These are phyloP conservation scores for Diarsia dahlii DNA, from an alignment of 2,888 invertebrate species.

Conservation along the genomic window DNA sequence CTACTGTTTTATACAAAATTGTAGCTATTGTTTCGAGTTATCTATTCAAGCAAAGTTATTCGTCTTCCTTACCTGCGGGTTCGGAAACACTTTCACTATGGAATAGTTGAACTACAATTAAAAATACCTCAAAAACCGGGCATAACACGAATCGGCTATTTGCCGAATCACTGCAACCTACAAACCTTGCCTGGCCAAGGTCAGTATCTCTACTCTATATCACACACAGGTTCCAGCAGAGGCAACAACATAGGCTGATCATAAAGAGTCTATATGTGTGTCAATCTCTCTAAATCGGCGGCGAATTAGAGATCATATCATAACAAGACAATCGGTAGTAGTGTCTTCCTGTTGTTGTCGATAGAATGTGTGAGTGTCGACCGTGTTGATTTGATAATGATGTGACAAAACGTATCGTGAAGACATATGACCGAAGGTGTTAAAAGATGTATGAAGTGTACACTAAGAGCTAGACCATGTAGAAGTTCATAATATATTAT, in stretches of 20 bases:
- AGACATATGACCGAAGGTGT: conserved; percentile 4
- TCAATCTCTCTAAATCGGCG: not conserved
- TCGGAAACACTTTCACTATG: not conserved
- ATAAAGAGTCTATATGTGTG: not conserved
- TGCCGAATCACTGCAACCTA: not conserved
- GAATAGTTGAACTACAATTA: not conserved
- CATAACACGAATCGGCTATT: not conserved
- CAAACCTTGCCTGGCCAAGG: not conserved
- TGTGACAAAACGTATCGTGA: conserved; percentile 1
- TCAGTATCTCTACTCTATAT: too few species aligned
- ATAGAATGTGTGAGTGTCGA: conserved; percentile 1
- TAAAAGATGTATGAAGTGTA: conserved; percentile 21
- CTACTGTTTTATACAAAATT: not conserved
- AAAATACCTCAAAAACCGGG: not conserved
- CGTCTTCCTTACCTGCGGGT: not conserved
- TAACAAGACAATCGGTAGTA: conserved; percentile 10
- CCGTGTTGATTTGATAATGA: conserved; percentile 10
- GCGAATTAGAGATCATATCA: not conserved
- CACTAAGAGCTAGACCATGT: not conserved
- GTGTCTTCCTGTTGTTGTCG: conserved; percentile 6
- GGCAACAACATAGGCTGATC: not conserved
- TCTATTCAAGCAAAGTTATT: not conserved
- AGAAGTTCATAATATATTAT: not conserved
- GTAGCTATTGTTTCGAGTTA: not conserved
- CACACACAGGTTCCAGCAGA: not conserved